Evolutionary conservation across 2,113 vertebrate genomes (phyloP).

Genomic region (Macroglossus sobrinus): DNA sequence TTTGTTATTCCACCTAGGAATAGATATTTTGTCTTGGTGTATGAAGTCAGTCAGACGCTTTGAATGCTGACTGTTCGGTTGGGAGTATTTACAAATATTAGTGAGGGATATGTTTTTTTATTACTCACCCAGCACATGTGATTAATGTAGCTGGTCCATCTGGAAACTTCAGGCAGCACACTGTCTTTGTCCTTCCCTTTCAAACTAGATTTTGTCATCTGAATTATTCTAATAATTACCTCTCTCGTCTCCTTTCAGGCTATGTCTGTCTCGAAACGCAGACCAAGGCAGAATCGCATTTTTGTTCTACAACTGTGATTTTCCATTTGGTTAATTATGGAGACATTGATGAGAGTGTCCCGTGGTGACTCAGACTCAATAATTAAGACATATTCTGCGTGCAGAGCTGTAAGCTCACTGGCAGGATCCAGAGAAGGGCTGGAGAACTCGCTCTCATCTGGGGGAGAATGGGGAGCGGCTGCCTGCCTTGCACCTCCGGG

Average conservation of each 20-base stretch:
- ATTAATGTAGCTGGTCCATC: background rate
- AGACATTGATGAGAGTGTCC: background rate
- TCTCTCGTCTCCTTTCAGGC: background rate
- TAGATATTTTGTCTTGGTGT: background rate
- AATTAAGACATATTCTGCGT: background rate
- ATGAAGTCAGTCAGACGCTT: background rate
- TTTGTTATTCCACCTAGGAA: background rate
- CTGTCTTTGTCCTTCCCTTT: background rate
- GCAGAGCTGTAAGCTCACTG: background rate
- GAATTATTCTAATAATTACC: background rate
- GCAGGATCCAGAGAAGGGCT: background rate
- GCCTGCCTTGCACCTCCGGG: background rate
- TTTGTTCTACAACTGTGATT: background rate
- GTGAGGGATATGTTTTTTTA: background rate
- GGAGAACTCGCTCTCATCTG: background rate
- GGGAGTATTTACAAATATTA: conserved; percentile 42
- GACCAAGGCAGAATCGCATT: background rate
- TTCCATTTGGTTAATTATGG: background rate
- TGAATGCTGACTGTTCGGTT: background rate
- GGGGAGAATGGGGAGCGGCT: fast-evolving
- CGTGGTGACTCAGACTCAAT: background rate
- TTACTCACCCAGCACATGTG: background rate
- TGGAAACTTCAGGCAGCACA: background rate
- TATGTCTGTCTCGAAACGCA: background rate
- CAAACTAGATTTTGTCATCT: conserved; percentile 7